Percentiles rank a stretch among this genome's conserved stretches.
These are phyloP conservation scores for Dasypus novemcinctus DNA, from an alignment of 2,113 vertebrate genomes.

Conservation along the genomic window DNA sequence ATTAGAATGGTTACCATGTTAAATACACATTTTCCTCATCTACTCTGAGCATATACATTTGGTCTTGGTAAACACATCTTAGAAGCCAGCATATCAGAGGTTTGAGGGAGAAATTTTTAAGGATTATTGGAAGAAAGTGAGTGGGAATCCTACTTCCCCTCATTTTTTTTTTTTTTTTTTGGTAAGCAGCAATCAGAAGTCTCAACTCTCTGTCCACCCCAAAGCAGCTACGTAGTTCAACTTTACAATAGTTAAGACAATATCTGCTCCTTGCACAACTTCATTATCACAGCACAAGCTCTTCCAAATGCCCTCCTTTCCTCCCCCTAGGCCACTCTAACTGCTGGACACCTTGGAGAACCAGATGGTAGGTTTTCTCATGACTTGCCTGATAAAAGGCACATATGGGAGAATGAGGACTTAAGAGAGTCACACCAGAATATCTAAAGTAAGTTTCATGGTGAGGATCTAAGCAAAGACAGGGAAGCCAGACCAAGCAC, in stretches of 20 bases:
- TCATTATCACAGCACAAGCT: neutral
- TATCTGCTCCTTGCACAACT: neutral
- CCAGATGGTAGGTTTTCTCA: conserved; percentile 24
- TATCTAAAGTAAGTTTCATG: conserved; percentile 23
- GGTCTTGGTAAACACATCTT: conserved; percentile 34
- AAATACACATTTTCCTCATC: conserved; percentile 51
- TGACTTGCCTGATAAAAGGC: conserved; percentile 26
- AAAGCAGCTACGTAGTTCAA: neutral
- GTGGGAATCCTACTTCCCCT: neutral
- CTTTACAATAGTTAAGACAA: conserved; percentile 4
- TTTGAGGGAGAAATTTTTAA: neutral
- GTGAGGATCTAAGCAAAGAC: conserved; percentile 60
- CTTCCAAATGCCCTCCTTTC: neutral
- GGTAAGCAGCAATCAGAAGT: conserved; percentile 2
- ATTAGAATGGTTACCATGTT: neutral
- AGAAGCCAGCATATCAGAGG: conserved; percentile 42
- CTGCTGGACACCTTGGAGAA: neutral
- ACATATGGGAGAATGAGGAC: conserved; percentile 4
- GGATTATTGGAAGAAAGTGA: conserved; percentile 10
- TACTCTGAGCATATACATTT: conserved; percentile 52
- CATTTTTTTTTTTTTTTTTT: neutral
- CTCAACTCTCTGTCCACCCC: neutral
- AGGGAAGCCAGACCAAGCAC: conserved; percentile 70
- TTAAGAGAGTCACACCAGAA: neutral
- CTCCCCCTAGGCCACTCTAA: neutral